Evolutionary conservation across 92 coral and sea anemone genomes (phyloP).

Genomic region (Parazoanthus darwini): DNA sequence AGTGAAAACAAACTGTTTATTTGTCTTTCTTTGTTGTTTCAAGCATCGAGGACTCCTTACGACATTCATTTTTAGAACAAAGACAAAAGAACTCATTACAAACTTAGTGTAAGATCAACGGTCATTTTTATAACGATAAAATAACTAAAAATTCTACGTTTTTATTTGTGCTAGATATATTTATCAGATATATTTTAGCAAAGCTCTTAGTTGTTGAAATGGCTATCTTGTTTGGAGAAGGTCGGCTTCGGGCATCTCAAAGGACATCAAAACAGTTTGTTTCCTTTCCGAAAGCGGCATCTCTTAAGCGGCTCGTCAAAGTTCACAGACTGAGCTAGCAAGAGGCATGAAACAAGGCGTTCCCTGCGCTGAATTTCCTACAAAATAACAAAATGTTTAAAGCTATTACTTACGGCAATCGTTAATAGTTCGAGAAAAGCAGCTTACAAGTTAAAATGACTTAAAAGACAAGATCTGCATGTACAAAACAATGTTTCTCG

Average conservation of each 20-base stretch:
- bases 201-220: neutral
- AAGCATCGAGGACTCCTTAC: neutral
- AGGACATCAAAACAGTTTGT: neutral
- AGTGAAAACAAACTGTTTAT: neutral
- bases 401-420: neutral
- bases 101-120: no score
- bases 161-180: neutral
- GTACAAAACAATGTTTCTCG: neutral
- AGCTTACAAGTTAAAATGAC: neutral
- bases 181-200: neutral
- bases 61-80: no score
- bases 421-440: neutral
- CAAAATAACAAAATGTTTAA: neutral
- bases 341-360: neutral
- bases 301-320: neutral
- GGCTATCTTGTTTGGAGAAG: neutral
- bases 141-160: no score
- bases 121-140: neutral
- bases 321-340: neutral
- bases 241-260: constrained; percentile 15
- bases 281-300: constrained; percentile 8
- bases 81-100: neutral
- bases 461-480: neutral
- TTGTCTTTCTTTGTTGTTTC: neutral
- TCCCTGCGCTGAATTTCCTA: neutral